A percentile compares a stretch with the other conserved stretches of the same genome.
Conservation (phyloP, 2,888 invertebrate genomes). For the Dimorphilus gyrociliatus region DNA sequence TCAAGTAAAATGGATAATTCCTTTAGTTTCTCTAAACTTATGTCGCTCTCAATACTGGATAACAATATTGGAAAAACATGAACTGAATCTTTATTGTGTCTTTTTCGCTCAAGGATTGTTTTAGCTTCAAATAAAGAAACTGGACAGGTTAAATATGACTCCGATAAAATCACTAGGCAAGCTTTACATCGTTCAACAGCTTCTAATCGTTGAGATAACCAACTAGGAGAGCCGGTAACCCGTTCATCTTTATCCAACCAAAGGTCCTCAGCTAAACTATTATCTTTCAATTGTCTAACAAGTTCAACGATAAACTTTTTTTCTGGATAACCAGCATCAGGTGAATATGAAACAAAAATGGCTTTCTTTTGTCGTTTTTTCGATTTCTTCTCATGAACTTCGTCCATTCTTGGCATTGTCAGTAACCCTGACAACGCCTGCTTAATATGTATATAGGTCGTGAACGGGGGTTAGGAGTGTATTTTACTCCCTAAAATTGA, state of each 20-base stretch:
- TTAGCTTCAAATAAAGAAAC: constrained; percentile 32
- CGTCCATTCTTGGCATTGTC: too few species aligned
- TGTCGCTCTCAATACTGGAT: constrained; percentile 15
- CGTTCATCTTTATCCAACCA: constrained; percentile 36
- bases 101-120: constrained; percentile 23
- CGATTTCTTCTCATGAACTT: too few species aligned
- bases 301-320: constrained; percentile 30
- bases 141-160: constrained; percentile 28
- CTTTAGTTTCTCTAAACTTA: too few species aligned
- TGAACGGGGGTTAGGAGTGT: too few species aligned
- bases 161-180: constrained; percentile 26
- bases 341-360: constrained; percentile 32
- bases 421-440: too few species aligned
- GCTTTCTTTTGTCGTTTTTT: constrained; percentile 27
- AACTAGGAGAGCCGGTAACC: constrained; percentile 28
- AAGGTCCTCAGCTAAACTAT: constrained; percentile 31
- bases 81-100: constrained; percentile 15
- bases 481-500: too few species aligned
- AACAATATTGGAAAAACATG: constrained; percentile 21
- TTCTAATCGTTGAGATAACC: constrained; percentile 33
- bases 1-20: too few species aligned
- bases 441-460: too few species aligned
- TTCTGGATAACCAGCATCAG: constrained; percentile 31
- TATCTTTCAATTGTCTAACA: constrained; percentile 30
- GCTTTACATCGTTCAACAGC: constrained; percentile 30